Evolutionary conservation across 2,888 invertebrate genomes (phyloP), one percentile per base, ranked within the genome.

Genomic region (Athetis lepigone): DNA sequence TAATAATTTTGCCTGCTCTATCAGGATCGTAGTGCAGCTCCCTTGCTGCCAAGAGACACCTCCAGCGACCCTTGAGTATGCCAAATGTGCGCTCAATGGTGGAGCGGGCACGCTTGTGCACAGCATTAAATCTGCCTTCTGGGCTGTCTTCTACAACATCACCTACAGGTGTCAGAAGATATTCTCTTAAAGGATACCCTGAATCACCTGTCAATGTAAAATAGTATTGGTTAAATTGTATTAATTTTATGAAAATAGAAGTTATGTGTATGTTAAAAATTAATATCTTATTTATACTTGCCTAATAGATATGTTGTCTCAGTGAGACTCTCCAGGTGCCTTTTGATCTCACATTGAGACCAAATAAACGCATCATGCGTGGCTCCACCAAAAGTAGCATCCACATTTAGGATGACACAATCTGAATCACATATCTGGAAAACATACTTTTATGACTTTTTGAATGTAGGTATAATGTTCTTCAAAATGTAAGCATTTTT

Each of bases 351-450:
- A 43, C 16, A 16, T 16, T 54, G 11, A 7, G 11, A 16, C 43
- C 54, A 54, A 43, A 54, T 43, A 42, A 16, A 54, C 7, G 27
- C 27, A 33, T 54, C 33, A 33, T 54, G 33, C n/a, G 43, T 36
- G 2, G 23, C 54, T 54, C 54, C 42, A 33, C 54, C 54, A 43
- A 29, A 54, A 19, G 29, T 19, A 29, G 52, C 52, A 42, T 54
- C 42, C 42, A 54, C 42, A 54, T 43, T 29, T 21, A 33, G 3
- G 5, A 54, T 43, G 2, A 4, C 1, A 4, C n/a, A 23, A 7
- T 54, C 33, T 19, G 21, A 29, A 19, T 54, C 54, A 7, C 67
- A 62, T 54, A 67, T 58, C 67, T 67, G 29, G 40, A 68, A 63
- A 55, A 61, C 9, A 37, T 27, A 46, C 11, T 27, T 27, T 27